Conservation (phyloP, 2,797 vertebrate genomes). For the Phyllotis vaccarum region DNA sequence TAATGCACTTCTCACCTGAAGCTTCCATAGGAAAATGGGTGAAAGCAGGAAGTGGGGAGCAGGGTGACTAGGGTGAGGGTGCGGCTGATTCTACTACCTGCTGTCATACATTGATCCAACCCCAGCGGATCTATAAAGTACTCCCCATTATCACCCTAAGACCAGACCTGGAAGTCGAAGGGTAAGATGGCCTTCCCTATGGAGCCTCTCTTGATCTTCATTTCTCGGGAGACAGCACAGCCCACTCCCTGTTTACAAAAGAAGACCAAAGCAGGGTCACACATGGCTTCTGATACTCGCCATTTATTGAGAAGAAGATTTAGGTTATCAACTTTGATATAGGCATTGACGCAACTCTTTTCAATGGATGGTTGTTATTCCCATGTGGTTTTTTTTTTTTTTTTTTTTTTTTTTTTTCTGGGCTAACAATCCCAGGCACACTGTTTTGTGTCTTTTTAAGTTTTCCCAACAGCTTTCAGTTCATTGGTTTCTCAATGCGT, state of each 20-base stretch:
- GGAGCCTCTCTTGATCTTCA: constrained; percentile 90
- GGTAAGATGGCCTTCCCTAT: constrained; percentile 89
- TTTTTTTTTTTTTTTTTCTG: no score
- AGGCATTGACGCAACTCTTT: not conserved
- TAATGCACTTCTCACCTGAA: not conserved
- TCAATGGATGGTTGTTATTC: not conserved
- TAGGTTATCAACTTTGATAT: not conserved
- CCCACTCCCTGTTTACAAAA: constrained; percentile 86
- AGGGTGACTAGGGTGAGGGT: accelerated
- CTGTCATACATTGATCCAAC: not conserved
- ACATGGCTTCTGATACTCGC: not conserved
- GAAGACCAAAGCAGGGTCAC: not conserved
- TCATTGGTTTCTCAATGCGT: not conserved
- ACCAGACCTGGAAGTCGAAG: constrained; percentile 91
- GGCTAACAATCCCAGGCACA: not conserved
- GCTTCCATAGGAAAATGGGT: not conserved
- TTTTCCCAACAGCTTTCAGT: not conserved
- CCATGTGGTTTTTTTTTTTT: no score
- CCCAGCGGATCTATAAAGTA: not conserved
- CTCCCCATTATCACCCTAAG: not conserved
- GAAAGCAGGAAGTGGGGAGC: not conserved
- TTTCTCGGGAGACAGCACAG: constrained; percentile 87
- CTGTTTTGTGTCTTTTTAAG: not conserved
- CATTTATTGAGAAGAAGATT: not conserved
- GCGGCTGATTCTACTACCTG: not conserved